Evolutionary conservation across 2,113 vertebrate species (phyloP).

Genomic region (Dromaius novaehollandiae): DNA sequence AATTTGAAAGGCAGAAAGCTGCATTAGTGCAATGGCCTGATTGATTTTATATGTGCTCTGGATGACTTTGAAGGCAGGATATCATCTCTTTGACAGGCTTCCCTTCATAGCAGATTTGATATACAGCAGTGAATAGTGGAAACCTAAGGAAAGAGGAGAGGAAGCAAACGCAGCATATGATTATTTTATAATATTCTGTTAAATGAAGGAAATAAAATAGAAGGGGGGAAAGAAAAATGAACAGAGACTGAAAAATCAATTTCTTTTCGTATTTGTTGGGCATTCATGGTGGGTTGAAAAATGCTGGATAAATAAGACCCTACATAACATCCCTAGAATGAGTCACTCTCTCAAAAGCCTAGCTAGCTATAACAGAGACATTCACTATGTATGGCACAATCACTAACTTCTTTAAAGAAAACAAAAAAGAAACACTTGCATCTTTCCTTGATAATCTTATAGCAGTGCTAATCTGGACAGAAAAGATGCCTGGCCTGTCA

Average conservation of each 20-base stretch:
- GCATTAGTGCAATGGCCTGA: neutral
- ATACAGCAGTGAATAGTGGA: conserved; percentile 85
- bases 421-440: neutral
- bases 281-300: neutral
- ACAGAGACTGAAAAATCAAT: neutral
- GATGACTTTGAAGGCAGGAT: conserved; percentile 87
- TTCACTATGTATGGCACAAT: neutral
- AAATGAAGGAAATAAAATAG: neutral
- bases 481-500: neutral
- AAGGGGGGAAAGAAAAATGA: neutral
- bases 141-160: conserved; percentile 74
- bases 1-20: conserved; percentile 7
- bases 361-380: neutral
- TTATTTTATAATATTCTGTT: neutral
- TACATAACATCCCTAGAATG: neutral
- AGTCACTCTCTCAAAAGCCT: neutral
- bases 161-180: fast-evolving
- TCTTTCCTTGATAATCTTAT: neutral
- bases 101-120: conserved; percentile 88
- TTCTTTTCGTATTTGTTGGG: neutral
- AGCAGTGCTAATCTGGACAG: neutral
- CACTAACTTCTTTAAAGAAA: neutral
- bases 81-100: conserved; percentile 84
- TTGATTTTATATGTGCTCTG: conserved; percentile 80
- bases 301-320: neutral